These are phyloP conservation scores for Pedionomus torquatus DNA, from an alignment of 2,113 vertebrate genomes.

Conservation along the genomic window DNA sequence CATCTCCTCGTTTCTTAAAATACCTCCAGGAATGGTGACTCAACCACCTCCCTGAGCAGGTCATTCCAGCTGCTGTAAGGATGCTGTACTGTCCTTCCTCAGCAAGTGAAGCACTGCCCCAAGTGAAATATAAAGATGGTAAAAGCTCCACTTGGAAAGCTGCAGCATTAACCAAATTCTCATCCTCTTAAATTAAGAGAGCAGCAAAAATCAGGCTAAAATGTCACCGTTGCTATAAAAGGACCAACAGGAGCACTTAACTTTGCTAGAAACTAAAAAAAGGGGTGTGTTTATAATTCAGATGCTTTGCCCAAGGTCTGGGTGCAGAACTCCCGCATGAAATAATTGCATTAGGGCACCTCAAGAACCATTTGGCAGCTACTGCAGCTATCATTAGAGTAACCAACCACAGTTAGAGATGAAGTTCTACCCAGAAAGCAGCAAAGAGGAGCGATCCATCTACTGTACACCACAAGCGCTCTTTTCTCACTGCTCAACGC, in stretches of 20 bases:
- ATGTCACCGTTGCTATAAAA: not conserved
- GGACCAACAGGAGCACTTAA: not conserved
- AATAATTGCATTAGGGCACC: not conserved
- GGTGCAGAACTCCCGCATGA: not conserved
- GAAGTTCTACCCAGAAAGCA: not conserved
- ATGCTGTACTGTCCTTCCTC: not conserved
- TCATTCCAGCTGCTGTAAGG: not conserved
- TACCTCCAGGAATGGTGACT: no score
- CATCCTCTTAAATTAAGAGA: not conserved
- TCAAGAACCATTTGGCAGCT: not conserved
- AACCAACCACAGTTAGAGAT: not conserved
- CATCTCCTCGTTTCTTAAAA: no score
- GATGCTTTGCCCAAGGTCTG: not conserved
- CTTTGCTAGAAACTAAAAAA: not conserved
- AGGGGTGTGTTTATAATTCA: not conserved
- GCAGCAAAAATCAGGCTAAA: not conserved
- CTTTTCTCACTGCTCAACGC: not conserved
- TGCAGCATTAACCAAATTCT: not conserved
- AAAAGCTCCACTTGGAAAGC: not conserved
- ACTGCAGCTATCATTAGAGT: not conserved
- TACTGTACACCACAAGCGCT: not conserved
- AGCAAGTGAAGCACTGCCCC: not conserved
- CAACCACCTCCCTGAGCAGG: no score
- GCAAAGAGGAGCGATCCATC: not conserved
- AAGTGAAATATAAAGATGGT: not conserved